A percentile compares a stretch with the other conserved stretches of the same genome.
These are phyloP conservation scores for Heteropelma amictum DNA, from an alignment of 2,888 invertebrate genomes.

Conservation along the genomic window DNA sequence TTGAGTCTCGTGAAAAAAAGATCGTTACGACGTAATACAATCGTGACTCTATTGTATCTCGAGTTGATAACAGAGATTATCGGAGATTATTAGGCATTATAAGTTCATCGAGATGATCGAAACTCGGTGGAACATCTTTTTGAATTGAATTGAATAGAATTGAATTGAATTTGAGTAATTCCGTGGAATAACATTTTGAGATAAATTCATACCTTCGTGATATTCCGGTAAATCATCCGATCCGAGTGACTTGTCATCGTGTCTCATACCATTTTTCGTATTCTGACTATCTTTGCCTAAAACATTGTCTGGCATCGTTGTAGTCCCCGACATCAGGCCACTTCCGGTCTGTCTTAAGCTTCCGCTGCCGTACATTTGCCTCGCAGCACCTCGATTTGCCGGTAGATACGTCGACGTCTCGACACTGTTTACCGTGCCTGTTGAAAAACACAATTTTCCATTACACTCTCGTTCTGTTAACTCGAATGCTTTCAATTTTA, in stretches of 20 bases:
- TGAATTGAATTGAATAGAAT: too few species aligned
- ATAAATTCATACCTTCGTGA: conserved; percentile 45
- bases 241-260: conserved; percentile 58
- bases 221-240: conserved; percentile 54
- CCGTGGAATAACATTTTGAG: neutral
- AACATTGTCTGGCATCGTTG: conserved; percentile 54
- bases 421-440: conserved; percentile 30
- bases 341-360: conserved; percentile 79
- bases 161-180: neutral
- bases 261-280: conserved; percentile 60
- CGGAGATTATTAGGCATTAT: too few species aligned
- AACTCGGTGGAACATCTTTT: too few species aligned
- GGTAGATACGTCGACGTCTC: conserved; percentile 77
- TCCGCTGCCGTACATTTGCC: conserved; percentile 81
- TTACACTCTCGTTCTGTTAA: too few species aligned
- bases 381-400: conserved; percentile 80
- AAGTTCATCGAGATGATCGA: too few species aligned
- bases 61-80: too few species aligned
- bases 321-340: conserved; percentile 67
- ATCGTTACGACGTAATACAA: too few species aligned
- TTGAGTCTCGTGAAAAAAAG: conserved; percentile 49
- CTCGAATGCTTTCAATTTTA: too few species aligned
- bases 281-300: conserved; percentile 56
- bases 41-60: too few species aligned
- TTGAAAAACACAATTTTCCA: too few species aligned